Conservation (phyloP, 2,797 vertebrate species). For the Chromis chromis region DNA sequence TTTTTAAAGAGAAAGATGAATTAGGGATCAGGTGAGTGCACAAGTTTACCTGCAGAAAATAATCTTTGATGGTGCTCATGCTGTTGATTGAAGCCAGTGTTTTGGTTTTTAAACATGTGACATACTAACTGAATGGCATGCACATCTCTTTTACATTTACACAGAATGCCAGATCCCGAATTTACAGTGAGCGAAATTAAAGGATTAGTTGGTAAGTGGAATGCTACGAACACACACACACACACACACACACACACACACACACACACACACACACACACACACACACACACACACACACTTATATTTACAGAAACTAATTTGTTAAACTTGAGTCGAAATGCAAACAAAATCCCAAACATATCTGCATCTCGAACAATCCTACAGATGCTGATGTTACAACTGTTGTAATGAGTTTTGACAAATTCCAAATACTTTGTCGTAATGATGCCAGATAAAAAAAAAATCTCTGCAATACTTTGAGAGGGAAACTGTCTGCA, state of each 20-base stretch:
- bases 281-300: background rate
- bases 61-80: background rate
- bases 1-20: constrained; percentile 94
- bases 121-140: constrained; percentile 25
- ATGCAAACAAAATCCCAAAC: background rate
- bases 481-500: background rate
- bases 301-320: background rate
- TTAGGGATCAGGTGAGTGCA: constrained; percentile 94
- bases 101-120: no score
- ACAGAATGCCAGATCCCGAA: constrained; percentile 95
- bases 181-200: constrained; percentile 96
- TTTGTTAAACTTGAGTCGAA: background rate
- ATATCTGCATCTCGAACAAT: background rate
- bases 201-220: constrained; percentile 95
- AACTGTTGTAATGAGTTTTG: no score
- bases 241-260: background rate
- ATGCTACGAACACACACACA: background rate
- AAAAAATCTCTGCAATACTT: background rate
- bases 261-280: background rate
- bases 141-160: constrained; percentile 42
- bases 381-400: background rate
- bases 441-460: background rate
- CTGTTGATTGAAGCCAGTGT: background rate
- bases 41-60: background rate
- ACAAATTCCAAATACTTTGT: no score